Percentiles rank a stretch among this genome's conserved stretches.
These are phyloP conservation scores for Pinna nobilis DNA, from an alignment of 1,140 invertebrate genomes.

Conservation along the genomic window DNA sequence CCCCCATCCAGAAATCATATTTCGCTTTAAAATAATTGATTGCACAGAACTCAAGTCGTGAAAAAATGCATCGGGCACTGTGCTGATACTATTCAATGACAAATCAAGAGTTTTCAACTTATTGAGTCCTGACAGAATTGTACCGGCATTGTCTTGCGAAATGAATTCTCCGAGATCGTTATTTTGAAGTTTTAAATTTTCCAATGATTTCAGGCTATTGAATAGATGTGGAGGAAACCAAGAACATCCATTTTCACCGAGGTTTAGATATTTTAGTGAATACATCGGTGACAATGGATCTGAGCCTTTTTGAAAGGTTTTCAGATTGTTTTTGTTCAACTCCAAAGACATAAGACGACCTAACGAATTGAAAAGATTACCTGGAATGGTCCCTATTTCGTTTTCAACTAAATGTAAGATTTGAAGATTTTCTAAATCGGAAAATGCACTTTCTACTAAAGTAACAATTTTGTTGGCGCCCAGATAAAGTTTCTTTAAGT, in stretches of 20 bases:
- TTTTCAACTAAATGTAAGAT: conserved; percentile 53
- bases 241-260: conserved; percentile 50
- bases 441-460: conserved; percentile 49
- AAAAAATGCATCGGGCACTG: conserved; percentile 44
- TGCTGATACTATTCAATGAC: conserved; percentile 45
- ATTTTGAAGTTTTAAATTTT: conserved; percentile 49
- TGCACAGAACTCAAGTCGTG: conserved; percentile 41
- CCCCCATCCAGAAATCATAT: conserved; percentile 56
- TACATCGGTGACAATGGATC: conserved; percentile 39
- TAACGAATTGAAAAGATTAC: conserved; percentile 48
- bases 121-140: conserved; percentile 39
- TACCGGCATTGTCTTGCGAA: conserved; percentile 31
- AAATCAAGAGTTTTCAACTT: conserved; percentile 51
- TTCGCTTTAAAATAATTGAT: conserved; percentile 43
- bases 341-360: conserved; percentile 47
- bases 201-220: conserved; percentile 38
- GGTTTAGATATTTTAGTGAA: conserved; percentile 48
- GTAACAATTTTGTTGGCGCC: conserved; percentile 46
- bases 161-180: conserved; percentile 51
- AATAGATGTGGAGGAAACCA: conserved; percentile 45
- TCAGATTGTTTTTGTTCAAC: conserved; percentile 58
- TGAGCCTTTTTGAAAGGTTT: conserved; percentile 34
- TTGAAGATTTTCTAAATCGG: conserved; percentile 47
- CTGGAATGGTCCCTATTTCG: conserved; percentile 49
- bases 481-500: conserved; percentile 50